Conservation (phyloP, 2,797 vertebrate genomes). For the Microcaecilia unicolor region DNA sequence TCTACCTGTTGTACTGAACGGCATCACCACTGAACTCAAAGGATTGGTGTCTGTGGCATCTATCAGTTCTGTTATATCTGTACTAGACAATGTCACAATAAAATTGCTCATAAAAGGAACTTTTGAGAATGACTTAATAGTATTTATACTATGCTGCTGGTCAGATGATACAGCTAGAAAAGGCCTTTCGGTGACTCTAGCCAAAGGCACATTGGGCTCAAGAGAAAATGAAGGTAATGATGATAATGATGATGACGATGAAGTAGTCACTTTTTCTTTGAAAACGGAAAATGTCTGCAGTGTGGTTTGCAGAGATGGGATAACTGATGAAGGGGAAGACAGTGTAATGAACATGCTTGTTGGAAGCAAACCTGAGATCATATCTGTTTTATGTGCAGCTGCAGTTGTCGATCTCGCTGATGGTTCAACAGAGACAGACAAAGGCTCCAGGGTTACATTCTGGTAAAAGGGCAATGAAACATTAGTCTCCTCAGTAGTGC, state of each 20-base stretch:
- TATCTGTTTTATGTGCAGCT: conserved; percentile 40
- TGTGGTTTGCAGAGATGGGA: conserved; percentile 25
- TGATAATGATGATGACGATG: conserved; percentile 35
- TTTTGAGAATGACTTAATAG: conserved; percentile 7
- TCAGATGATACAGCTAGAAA: conserved; percentile 19
- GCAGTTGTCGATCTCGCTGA: conserved; percentile 45
- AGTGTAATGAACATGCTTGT: conserved; percentile 39
- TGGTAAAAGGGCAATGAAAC: conserved; percentile 53
- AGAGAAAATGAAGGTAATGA: conserved; percentile 29
- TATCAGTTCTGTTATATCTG: background rate
- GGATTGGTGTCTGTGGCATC: background rate
- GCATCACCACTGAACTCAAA: background rate
- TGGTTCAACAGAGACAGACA: conserved; percentile 55
- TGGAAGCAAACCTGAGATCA: conserved; percentile 75
- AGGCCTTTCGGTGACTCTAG: conserved; percentile 25
- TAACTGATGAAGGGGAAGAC: conserved; percentile 13
- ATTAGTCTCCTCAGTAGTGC: conserved; percentile 52
- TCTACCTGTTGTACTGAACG: conserved; percentile 4
- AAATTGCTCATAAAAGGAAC: background rate
- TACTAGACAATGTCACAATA: background rate
- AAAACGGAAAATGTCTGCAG: conserved; percentile 34
- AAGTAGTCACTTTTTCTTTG: conserved; percentile 13
- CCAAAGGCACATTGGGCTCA: conserved; percentile 31
- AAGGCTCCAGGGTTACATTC: conserved; percentile 58
- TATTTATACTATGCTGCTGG: conserved; percentile 24